Conservation (phyloP, 2,888 invertebrate genomes). For the Beris morrisii region DNA sequence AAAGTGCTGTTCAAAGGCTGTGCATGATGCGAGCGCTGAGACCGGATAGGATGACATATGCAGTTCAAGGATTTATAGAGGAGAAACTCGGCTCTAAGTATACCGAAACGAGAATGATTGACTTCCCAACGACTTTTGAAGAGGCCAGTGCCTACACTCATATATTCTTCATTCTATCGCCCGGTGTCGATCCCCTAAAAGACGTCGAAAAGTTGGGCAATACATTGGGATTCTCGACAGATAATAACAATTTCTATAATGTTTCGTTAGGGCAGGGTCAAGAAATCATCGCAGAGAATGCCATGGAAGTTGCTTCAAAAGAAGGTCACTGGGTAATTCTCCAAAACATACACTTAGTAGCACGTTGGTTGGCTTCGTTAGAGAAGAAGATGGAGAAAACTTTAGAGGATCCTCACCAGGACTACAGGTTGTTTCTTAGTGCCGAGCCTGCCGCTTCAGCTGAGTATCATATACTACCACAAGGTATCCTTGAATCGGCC, state of each 20-base stretch:
- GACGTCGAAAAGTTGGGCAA: slow-evolving; percentile 87
- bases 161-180: slow-evolving; percentile 90
- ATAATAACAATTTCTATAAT: slow-evolving; percentile 85
- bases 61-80: slow-evolving; percentile 76
- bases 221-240: slow-evolving; percentile 75
- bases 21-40: slow-evolving; percentile 91
- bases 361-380: slow-evolving; percentile 81
- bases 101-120: slow-evolving; percentile 75
- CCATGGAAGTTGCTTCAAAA: slow-evolving; percentile 74
- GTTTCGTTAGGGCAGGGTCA: slow-evolving; percentile 95
- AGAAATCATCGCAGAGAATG: slow-evolving; percentile 86
- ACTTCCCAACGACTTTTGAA: slow-evolving; percentile 81
- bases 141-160: slow-evolving; percentile 85
- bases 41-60: slow-evolving; percentile 94
- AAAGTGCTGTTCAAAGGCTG: slow-evolving; percentile 77
- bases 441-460: slow-evolving; percentile 82
- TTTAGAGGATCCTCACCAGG: slow-evolving; percentile 65
- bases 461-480: slow-evolving; percentile 66
- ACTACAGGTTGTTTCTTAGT: slow-evolving; percentile 77
- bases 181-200: slow-evolving; percentile 92
- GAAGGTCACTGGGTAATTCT: slow-evolving; percentile 92
- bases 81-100: slow-evolving; percentile 85
- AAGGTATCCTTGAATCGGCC: slow-evolving; percentile 89
- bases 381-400: slow-evolving; percentile 91
- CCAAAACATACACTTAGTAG: slow-evolving; percentile 90